A percentile compares a stretch with the other conserved stretches of the same genome.
Evolutionary conservation across 2,113 vertebrate species (phyloP).

Genomic region (Cynoglossus semilaevis): DNA sequence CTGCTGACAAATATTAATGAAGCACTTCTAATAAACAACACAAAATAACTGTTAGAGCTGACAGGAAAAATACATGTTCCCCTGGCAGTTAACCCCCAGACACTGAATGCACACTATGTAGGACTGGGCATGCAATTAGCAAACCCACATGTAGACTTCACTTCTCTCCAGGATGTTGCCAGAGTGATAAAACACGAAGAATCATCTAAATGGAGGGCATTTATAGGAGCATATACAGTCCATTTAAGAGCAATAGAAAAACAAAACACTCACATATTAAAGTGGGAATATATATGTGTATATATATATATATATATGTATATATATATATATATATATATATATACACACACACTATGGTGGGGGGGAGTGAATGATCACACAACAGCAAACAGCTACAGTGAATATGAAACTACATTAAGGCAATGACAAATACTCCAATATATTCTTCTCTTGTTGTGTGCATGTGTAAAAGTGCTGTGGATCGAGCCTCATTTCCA

Average conservation of each 20-base stretch:
- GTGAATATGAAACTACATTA: constrained; percentile 14
- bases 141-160: not conserved
- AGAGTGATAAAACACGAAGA: not conserved
- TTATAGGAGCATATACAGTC: no score
- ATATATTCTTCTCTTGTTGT: not conserved
- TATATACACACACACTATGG: no score
- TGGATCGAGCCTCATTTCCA: not conserved
- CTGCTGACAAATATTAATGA: constrained; percentile 44
- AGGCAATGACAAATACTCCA: constrained; percentile 4
- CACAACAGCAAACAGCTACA: not conserved
- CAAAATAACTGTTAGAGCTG: constrained; percentile 4
- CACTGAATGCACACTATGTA: constrained; percentile 7
- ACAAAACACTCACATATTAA: no score
- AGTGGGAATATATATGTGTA: no score
- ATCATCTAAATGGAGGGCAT: no score
- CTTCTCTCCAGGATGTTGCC: constrained; percentile 3
- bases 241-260: not conserved
- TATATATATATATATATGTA: no score
- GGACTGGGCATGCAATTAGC: not conserved
- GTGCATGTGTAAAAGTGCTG: not conserved
- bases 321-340: no score
- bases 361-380: no score
- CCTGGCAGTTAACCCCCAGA: not conserved
- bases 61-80: not conserved
- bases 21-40: constrained; percentile 32